These are phyloP conservation scores for Heliconius himera DNA, from an alignment of 1,140 invertebrate species.

Conservation along the genomic window DNA sequence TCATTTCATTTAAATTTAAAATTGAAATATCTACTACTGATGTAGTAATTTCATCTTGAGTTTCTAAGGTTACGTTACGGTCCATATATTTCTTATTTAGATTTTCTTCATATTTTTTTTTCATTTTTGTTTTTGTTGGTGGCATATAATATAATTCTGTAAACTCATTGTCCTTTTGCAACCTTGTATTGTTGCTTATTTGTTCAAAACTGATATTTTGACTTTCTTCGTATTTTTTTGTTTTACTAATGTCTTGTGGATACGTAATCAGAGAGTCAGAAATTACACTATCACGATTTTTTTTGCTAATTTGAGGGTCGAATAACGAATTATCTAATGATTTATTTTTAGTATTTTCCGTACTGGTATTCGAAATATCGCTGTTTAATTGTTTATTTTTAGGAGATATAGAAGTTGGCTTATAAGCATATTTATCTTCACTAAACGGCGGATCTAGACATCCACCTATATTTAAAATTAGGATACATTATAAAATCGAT, in stretches of 20 bases:
- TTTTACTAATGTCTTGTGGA: constrained; percentile 11
- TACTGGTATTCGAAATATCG: background rate
- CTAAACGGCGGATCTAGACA: constrained; percentile 70
- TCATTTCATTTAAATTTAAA: background rate
- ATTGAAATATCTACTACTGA: background rate
- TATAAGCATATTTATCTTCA: constrained; percentile 69
- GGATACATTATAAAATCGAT: background rate
- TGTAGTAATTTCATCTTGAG: background rate
- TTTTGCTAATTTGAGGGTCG: background rate
- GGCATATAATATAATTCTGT: constrained; percentile 50
- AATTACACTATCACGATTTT: background rate
- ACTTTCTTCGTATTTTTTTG: constrained; percentile 24
- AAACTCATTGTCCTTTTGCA: constrained; percentile 36
- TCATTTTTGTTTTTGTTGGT: constrained; percentile 37
- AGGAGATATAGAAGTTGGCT: constrained; percentile 18
- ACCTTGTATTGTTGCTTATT: background rate
- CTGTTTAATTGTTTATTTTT: background rate
- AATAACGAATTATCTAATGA: background rate
- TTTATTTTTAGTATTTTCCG: background rate
- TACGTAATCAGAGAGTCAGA: background rate
- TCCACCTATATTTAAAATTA: constrained; percentile 52
- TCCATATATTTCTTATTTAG: background rate
- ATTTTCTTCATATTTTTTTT: constrained; percentile 6
- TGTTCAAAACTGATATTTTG: constrained; percentile 8
- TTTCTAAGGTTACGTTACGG: background rate